Evolutionary conservation across 1,140 invertebrate species (phyloP).

Genomic region (Drosophila gunungcola): DNA sequence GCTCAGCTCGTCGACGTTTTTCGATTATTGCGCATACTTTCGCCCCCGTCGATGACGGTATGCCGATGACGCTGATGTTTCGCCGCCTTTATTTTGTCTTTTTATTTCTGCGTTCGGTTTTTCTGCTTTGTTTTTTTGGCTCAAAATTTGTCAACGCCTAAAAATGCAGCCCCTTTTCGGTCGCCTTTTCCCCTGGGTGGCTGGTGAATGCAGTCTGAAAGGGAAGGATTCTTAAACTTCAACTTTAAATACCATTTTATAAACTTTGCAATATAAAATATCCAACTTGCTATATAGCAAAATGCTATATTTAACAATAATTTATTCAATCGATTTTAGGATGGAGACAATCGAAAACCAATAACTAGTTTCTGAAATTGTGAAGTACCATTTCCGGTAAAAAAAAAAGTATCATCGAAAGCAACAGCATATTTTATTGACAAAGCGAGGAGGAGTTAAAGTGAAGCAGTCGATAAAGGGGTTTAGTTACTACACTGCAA

Average conservation of each 20-base stretch:
- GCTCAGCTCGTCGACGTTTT: constrained; percentile 56
- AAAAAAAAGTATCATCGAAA: constrained; percentile 14
- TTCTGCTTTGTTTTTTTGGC: constrained; percentile 67
- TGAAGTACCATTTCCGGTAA: too few species aligned
- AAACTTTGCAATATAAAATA: background rate
- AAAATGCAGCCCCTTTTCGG: constrained; percentile 47
- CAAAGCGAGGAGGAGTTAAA: constrained; percentile 24
- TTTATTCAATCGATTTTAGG: too few species aligned
- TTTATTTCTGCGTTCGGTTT: constrained; percentile 16
- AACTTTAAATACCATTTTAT: background rate
- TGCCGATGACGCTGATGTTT: constrained; percentile 28
- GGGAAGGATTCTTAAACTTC: background rate
- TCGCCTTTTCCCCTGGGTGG: background rate
- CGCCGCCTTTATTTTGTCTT: constrained; percentile 41
- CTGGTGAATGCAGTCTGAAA: constrained; percentile 3
- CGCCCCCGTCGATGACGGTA: constrained; percentile 41
- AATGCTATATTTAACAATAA: too few species aligned
- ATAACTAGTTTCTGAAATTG: too few species aligned
- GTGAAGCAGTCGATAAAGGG: background rate
- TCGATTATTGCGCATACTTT: constrained; percentile 80
- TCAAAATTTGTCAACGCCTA: constrained; percentile 76
- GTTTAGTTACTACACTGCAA: constrained; percentile 31
- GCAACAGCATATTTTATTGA: constrained; percentile 61
- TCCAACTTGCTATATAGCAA: too few species aligned
- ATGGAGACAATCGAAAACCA: too few species aligned